Base-by-base conservation (phyloP, 2,888 invertebrate species). In the Xestia ashworthii region DNA sequence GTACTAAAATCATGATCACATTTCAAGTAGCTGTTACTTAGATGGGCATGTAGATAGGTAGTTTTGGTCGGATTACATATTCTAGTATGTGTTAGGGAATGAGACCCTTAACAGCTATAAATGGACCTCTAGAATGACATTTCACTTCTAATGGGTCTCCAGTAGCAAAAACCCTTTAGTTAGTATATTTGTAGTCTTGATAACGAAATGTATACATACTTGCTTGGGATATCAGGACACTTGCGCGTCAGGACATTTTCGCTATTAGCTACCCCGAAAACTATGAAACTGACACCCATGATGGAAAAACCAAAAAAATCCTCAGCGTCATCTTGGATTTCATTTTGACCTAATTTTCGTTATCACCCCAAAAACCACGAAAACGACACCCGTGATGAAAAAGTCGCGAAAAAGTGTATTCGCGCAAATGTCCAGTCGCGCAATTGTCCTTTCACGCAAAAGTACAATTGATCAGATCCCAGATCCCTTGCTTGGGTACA, bases 1-100 rank as follows among this genome's bases (percentile, higher is more conserved):
- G 86, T 87, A 75, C 78, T 87, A 86, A 83, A 89, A 84, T 80
- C 80, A 79, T 70, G 88, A 89, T 88, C 88, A 62, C 71, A 75
- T 88, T 86, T 89, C 89, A 86, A 89, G 77, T 82, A 81, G 77
- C 76, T 68, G 69, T 77, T 86, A 76, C 66, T 70, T 55, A 64
- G 50, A 66, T 65, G 64, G 70, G 22, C n/a, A 14, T 38, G 11
- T 38, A 55, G 66, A 65, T 71, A 80, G 5, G 66, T 22, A 74
- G 74, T 81, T 81, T 81, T 41, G 66, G 65, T 70, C 53, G 19
- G 14, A 75, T 16, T 58, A 69, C 79, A 78, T 71, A 79, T 82
- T 74, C 32, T 60, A 71, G 70, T 60, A 64, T 64, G 22, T 75
- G 41, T 64, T 44, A 22, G 50, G 74, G 50, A 8, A 53, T 38